phyloP scores from a whole-genome alignment of 2,113 vertebrate genomes.

The Sturnus vulgaris region DNA sequence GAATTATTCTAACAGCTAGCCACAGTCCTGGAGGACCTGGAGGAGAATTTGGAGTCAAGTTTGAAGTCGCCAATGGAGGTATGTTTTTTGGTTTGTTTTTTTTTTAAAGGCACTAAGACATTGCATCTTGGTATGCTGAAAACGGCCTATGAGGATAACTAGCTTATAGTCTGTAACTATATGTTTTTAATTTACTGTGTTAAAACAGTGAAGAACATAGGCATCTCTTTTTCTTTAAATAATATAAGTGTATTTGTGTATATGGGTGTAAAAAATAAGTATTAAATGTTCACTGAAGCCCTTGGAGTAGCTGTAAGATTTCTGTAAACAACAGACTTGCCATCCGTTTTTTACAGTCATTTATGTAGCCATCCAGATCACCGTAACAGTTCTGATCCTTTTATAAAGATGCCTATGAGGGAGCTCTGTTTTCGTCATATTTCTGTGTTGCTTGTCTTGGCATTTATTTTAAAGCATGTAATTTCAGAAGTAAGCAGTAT shows the following conservation, averaged over 20 bases:
- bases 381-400: background rate
- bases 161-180: background rate
- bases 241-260: background rate
- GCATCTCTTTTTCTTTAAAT: background rate
- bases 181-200: background rate
- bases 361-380: background rate
- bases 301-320: background rate
- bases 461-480: background rate
- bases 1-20: constrained; percentile 95
- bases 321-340: background rate
- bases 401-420: background rate
- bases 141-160: background rate
- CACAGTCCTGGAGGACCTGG: constrained; percentile 93
- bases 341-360: background rate
- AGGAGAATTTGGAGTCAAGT: constrained; percentile 97
- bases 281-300: background rate
- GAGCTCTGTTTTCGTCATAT: background rate
- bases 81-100: background rate
- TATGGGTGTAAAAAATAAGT: background rate
- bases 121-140: background rate
- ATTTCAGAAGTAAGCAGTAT: background rate
- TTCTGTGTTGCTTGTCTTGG: background rate
- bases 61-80: constrained; percentile 97
- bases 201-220: background rate
- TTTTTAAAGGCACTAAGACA: background rate